Evolutionary conservation across 2,113 vertebrate species (phyloP).

Genomic region (Gadus macrocephalus): DNA sequence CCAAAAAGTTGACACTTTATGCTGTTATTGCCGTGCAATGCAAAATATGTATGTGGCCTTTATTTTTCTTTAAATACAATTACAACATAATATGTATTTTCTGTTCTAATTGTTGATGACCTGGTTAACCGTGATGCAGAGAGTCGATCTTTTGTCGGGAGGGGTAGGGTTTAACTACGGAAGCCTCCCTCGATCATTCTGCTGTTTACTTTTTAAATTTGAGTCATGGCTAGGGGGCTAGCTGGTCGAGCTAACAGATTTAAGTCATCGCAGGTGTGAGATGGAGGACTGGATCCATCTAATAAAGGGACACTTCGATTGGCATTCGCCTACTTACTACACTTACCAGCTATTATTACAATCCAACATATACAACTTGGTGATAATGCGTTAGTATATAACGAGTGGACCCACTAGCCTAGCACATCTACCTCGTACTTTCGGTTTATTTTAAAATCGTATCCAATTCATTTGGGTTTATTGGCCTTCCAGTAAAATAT

Average conservation of each 20-base stretch:
- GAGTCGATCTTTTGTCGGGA: too few relatives aligned
- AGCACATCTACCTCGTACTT: too few relatives aligned
- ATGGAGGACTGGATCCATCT: too few relatives aligned
- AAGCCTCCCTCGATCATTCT: too few relatives aligned
- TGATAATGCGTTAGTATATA: not conserved
- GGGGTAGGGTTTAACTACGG: too few relatives aligned
- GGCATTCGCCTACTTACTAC: not conserved
- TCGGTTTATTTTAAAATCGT: too few relatives aligned
- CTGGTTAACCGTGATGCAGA: too few relatives aligned
- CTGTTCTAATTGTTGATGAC: slow-evolving; percentile 10
- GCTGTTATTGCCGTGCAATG: not conserved
- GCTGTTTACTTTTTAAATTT: too few relatives aligned
- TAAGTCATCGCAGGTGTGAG: not conserved
- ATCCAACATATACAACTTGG: not conserved
- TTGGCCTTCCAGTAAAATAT: not conserved
- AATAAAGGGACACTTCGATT: slow-evolving; percentile 5
- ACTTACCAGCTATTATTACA: not conserved
- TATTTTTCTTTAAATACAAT: slow-evolving; percentile 24
- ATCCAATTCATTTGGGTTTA: too few relatives aligned
- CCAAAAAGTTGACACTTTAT: not conserved
- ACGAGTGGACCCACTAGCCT: too few relatives aligned
- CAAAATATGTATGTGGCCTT: not conserved
- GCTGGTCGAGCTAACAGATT: slow-evolving; percentile 19
- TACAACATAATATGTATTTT: slow-evolving; percentile 5
- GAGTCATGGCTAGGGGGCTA: slow-evolving; percentile 14